These are phyloP conservation scores for Emmelina monodactyla DNA, from an alignment of 2,888 invertebrate genomes.

Conservation along the genomic window DNA sequence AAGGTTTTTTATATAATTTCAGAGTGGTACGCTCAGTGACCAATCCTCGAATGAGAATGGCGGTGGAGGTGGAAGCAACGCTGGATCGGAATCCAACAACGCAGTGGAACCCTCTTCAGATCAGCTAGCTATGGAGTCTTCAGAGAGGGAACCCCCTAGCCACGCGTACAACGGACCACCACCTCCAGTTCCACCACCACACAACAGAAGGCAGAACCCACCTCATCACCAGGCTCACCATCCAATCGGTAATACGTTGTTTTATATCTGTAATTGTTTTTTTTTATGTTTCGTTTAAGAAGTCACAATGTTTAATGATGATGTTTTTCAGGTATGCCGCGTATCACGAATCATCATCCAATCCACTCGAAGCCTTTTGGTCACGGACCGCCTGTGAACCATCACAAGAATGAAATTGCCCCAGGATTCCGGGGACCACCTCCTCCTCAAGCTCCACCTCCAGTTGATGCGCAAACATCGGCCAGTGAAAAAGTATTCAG, in stretches of 20 bases:
- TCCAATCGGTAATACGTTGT: conserved; percentile 36
- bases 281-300: not conserved
- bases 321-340: conserved; percentile 44
- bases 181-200: conserved; percentile 69
- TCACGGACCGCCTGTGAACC: conserved; percentile 51
- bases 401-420: conserved; percentile 55
- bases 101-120: conserved; percentile 67
- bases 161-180: conserved; percentile 62
- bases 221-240: conserved; percentile 70
- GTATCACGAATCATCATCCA: conserved; percentile 59
- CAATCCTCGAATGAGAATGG: conserved; percentile 59
- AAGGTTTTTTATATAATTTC: conserved; percentile 12
- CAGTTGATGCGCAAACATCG: conserved; percentile 59
- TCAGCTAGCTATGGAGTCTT: conserved; percentile 76
- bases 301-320: not conserved
- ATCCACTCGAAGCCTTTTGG: conserved; percentile 56
- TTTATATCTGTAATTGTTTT: not conserved
- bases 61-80: conserved; percentile 60
- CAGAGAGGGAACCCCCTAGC: conserved; percentile 68
- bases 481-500: conserved; percentile 69
- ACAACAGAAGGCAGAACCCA: conserved; percentile 77
- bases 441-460: conserved; percentile 54
- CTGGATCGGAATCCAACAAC: conserved; percentile 63
- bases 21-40: conserved; percentile 49
- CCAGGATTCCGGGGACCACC: conserved; percentile 79